Evolutionary conservation across 2,888 invertebrate genomes (phyloP), one percentile per base, ranked within the genome.

Genomic region (Polia nebulosa): DNA sequence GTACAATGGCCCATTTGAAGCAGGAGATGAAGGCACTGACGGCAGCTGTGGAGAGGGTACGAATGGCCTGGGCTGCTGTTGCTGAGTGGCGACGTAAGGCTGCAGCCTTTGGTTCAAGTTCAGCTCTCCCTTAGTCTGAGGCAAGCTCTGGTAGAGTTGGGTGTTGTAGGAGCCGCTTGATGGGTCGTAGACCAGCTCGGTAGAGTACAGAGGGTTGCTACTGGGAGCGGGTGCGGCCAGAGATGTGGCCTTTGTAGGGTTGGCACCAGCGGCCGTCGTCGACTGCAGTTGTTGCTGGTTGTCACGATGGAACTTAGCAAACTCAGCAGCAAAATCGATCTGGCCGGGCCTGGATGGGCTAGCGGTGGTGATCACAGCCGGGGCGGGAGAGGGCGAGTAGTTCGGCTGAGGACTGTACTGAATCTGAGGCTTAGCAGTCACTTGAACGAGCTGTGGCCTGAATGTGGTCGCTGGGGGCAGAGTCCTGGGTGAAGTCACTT

Each of bases 101-200:
- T 97, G 97, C 82, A 98, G 96, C 85, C 97, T 96, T 88, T 97
- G 97, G 91, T 97, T 97, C 78, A 98, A 90, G 81, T 96, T 96
- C 85, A 97, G 96, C 84, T 97, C 97, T 75, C 97, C 97, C 76
- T 96, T 96, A 52, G 97, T 97, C 91, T 97, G 97, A 29, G 98
- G 98, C 60, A 98, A 92, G 22, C 97, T 96, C 91, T 98, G 98
- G 94, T 97, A 98, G 49, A 98, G 94, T 82, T 98, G 97, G 34
- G 97, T 97, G 87, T 98, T 97, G 95, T 98, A 98, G 85, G 97
- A 97, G 57, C 98, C 98, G 81, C 97, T 97, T 39, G 96, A 90
- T 25, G 98, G 98, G 90, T 98, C 98, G 90, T 96, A 98, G 0
- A 98, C 96, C 36, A 98, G 93, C 87, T 98, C 97, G 27, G 98